Evolutionary conservation across 2,888 invertebrate species (phyloP), one percentile per base, ranked within the genome.

Genomic region (Tridacna crocea): DNA sequence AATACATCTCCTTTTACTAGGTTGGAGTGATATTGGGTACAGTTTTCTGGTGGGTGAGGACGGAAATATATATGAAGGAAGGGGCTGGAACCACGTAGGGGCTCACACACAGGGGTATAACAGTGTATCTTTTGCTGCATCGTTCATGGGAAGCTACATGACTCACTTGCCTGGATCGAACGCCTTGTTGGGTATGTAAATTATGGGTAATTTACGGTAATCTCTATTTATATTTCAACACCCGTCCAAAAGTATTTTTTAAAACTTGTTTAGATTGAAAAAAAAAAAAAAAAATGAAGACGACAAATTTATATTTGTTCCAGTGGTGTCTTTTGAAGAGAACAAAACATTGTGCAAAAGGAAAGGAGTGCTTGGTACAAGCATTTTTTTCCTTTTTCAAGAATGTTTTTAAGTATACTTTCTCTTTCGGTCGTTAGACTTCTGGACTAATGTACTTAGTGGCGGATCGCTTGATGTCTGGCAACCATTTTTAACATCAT

Each of bases 41-140:
- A 97, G 97, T 92, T 97, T 97, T 89, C 94, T 85, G 0, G 82
- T 82, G 12, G 85, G 85, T 8, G 85, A 76, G 58, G 82, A 85
- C 70, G 85, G 85, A 97, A 10, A 96, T 17, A 96, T 96, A 0
- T 97, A 97, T 92, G 96, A 95, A 86, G 97, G 97, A 0, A 96
- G 97, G 6, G 97, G 97, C 0, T 97, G 97, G 97, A 96, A 96
- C 85, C 94, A 94, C 81, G 95, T 96, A 66, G 97, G 97, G 0
- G 96, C 97, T 0, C 97, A 97, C 90, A 96, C 97, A 0, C 95
- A 95, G 2, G 82, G 83, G 2, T 75, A 97, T 96, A 94, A 97
- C 97, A 94, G 81, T 46, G 75, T 72, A 11, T 84, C 89, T 10
- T 85, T 89, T 4, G 92, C 90, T 3, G 90, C 92, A 24, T 91